Percentiles rank a stretch among this genome's conserved stretches.
Conservation (phyloP, 2,797 vertebrate species). For the Chloroceryle inda region DNA sequence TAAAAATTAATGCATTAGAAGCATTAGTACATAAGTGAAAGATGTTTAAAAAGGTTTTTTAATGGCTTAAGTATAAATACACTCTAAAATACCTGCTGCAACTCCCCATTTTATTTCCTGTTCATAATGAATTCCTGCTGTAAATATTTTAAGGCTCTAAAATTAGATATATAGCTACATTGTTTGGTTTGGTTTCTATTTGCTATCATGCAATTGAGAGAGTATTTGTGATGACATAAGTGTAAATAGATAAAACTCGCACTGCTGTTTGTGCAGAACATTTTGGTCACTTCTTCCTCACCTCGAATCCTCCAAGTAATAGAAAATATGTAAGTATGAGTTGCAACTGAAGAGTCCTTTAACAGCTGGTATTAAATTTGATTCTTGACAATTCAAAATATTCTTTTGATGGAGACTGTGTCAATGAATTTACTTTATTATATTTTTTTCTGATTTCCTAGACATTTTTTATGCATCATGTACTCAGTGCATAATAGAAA, state of each 20-base stretch:
- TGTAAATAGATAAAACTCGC: neutral
- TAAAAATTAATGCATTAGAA: neutral
- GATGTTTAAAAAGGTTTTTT: neutral
- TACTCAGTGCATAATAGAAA: neutral
- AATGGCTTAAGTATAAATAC: neutral
- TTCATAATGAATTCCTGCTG: neutral
- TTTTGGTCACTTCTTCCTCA: neutral
- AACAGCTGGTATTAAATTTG: neutral
- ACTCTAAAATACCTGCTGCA: neutral
- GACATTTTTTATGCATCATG: neutral
- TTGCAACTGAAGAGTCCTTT: neutral
- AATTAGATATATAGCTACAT: neutral
- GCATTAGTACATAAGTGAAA: neutral
- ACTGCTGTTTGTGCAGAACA: neutral
- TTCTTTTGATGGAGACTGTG: neutral
- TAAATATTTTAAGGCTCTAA: neutral
- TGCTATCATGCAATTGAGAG: neutral
- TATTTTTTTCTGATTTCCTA: neutral
- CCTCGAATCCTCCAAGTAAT: neutral
- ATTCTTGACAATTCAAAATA: neutral
- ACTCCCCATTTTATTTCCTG: neutral
- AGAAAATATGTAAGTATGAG: neutral
- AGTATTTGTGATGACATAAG: neutral
- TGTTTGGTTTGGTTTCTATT: neutral
- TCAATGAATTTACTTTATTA: neutral